Evolutionary conservation across 2,797 vertebrate species (phyloP).

Genomic region (Acomys russatus): DNA sequence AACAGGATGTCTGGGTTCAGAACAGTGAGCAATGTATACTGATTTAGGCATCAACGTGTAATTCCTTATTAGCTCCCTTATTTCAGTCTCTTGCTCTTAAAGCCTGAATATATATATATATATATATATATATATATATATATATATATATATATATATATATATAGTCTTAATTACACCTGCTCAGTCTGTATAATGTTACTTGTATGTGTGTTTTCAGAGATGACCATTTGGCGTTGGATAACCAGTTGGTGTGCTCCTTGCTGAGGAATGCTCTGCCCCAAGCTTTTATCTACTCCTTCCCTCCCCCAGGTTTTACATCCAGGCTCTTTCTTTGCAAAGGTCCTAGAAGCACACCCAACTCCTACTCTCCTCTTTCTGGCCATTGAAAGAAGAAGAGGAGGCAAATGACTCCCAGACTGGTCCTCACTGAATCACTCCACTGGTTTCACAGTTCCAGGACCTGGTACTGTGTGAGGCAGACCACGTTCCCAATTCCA

Average conservation of each 20-base stretch:
- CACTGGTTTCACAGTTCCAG: not conserved
- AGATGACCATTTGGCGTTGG: not conserved
- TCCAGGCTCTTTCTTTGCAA: not conserved
- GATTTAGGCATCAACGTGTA: not conserved
- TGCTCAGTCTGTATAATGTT: not conserved
- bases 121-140: not conserved
- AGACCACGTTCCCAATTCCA: not conserved
- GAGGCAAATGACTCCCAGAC: no score
- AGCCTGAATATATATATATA: no score
- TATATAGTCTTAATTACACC: not conserved
- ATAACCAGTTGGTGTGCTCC: not conserved
- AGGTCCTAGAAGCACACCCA: not conserved
- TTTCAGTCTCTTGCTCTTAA: no score
- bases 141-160: no score
- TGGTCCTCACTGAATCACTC: not conserved
- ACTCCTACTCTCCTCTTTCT: not conserved
- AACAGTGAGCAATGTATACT: not conserved
- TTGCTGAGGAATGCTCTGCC: not conserved
- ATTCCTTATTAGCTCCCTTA: no score
- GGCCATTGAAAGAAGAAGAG: not conserved
- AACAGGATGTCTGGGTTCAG: not conserved
- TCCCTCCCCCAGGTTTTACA: not conserved
- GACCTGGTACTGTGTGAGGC: not conserved
- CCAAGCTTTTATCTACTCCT: not conserved
- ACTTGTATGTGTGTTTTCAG: not conserved